Base-by-base conservation (phyloP, 2,113 vertebrate species). In the Uropsilus gracilis region DNA sequence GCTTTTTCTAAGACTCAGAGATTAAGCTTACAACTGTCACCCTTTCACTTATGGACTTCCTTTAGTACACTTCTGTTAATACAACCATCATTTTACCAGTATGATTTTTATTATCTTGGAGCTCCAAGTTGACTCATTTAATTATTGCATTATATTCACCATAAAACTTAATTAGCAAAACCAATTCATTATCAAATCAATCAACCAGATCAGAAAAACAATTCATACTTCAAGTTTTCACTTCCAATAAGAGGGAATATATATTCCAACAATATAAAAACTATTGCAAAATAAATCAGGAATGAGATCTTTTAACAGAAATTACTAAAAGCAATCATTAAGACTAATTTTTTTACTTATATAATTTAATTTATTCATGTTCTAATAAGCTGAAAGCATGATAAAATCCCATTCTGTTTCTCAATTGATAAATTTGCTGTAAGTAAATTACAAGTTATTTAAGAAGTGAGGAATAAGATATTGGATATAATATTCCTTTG, bases 241-340 rank as follows among this genome's bases (percentile, higher is more conserved):
- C 48, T 85, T 82, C 18, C n/a, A 91, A 63, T 73, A 32, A 83
- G 6, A 42, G 2, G 53, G 82, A 59, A 53, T 13, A 34, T 8
- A 66, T 59, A 77, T 17, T 91, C 80, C 59, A 69, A 30, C 89
- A 80, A 94, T 83, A 89, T 34, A 77, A 94, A 86, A 90, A 55
- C 77, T 46, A 84, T 10, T 90, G 11, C 42, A 42, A 90, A 88
- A 64, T 89, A 64, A 81, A 87, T 68, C 48, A 80, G 39, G 22
- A 89, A 80, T 81, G n/a, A 30, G 0, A 59, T 39, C 7, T 44
- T 93, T 0, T 85, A 90, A 73, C 9, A 64, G 9, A 69, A 17
- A 42, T 78, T 75, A 76, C 46, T 84, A 68, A 96, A 77, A 72
- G 34, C 44, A 73, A 53, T 28, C 34, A 78, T 64, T 63, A 93